phyloP scores from a whole-genome alignment of 1,140 invertebrate species.

The Eubasilissa regina region DNA sequence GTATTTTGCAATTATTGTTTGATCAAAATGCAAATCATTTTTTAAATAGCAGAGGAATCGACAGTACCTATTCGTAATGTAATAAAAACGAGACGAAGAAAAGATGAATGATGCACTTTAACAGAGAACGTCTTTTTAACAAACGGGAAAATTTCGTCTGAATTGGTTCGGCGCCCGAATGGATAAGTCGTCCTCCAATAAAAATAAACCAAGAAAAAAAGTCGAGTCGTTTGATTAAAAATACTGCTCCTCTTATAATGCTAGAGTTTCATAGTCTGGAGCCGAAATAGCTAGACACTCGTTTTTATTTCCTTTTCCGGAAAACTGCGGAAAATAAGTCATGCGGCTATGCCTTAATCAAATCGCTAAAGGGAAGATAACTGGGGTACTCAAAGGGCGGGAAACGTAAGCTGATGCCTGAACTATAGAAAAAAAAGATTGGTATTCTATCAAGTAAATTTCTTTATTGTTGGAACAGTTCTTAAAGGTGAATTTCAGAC shows the following conservation, averaged over 20 bases:
- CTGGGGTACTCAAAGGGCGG: neutral
- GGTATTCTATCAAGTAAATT: conserved; percentile 3
- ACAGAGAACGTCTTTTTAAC: conserved; percentile 11
- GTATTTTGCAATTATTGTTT: no score
- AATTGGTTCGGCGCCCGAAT: conserved; percentile 2
- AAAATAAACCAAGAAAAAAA: conserved; percentile 5
- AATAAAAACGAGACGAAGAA: neutral
- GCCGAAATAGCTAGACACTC: conserved; percentile 8
- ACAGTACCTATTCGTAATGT: neutral
- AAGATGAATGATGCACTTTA: conserved; percentile 19
- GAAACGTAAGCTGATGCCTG: neutral
- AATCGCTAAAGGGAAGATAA: conserved; percentile 11
- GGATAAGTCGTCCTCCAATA: neutral
- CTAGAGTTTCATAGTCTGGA: conserved; percentile 7
- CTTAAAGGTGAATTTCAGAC: neutral
- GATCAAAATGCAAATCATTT: no score
- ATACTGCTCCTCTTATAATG: conserved; percentile 23
- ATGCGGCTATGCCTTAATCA: conserved; percentile 18
- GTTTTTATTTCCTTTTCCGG: neutral
- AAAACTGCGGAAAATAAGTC: conserved; percentile 16
- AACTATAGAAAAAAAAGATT: neutral
- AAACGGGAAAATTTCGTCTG: neutral
- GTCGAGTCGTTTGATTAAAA: conserved; percentile 33
- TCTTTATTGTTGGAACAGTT: neutral
- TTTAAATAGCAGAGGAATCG: no score